These are phyloP conservation scores for Hybognathus amarus DNA, from an alignment of 2,797 vertebrate genomes.

Conservation along the genomic window DNA sequence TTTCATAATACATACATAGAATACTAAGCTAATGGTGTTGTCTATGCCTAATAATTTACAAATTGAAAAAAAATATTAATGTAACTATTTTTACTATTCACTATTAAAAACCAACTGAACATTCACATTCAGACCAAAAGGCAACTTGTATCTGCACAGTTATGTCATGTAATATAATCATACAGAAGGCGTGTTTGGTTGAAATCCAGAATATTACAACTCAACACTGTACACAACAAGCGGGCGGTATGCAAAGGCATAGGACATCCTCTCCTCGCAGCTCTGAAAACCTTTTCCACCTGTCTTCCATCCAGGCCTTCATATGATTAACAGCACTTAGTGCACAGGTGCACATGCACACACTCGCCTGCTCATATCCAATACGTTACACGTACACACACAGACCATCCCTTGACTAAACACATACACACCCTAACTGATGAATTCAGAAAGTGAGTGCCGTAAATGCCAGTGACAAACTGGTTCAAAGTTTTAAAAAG, in stretches of 20 bases:
- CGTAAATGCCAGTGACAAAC: conserved; percentile 50
- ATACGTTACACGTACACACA: neutral
- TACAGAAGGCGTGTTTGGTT: neutral
- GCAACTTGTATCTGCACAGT: neutral
- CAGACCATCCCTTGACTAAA: conserved; percentile 16
- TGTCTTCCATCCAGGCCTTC: conserved; percentile 14
- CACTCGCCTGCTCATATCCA: neutral
- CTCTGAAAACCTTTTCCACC: conserved; percentile 23
- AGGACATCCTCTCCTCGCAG: neutral
- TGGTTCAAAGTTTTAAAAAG: conserved; percentile 71
- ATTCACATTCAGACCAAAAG: neutral
- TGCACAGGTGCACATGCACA: conserved; percentile 24
- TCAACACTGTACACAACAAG: conserved; percentile 24
- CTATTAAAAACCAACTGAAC: neutral
- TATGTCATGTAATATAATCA: neutral
- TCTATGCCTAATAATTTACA: neutral
- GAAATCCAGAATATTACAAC: conserved; percentile 7
- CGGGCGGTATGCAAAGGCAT: neutral
- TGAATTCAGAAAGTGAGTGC: conserved; percentile 40
- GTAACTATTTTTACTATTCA: neutral
- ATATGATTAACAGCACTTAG: conserved; percentile 30
- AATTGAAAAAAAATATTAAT: neutral
- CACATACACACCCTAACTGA: conserved; percentile 40
- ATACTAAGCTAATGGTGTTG: neutral
- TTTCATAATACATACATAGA: too few relatives aligned